Evolutionary conservation across 2,888 invertebrate genomes (phyloP).

Genomic region (Eupelmus urozonus): DNA sequence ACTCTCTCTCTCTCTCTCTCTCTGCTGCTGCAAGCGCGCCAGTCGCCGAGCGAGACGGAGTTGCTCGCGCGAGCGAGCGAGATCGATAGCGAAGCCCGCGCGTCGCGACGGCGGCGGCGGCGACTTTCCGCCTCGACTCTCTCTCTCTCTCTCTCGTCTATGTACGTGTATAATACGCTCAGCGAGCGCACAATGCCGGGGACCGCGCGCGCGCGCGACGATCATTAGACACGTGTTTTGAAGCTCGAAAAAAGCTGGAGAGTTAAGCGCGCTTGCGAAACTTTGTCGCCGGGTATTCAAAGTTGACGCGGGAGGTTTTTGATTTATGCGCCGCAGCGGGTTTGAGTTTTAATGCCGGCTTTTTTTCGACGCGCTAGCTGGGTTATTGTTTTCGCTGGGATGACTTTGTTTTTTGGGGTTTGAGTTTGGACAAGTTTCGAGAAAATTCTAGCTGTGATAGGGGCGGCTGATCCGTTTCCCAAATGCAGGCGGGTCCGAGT

Average conservation of each 20-base stretch:
- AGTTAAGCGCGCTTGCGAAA: constrained; percentile 22
- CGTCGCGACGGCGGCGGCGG: constrained; percentile 31
- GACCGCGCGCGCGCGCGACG: background rate
- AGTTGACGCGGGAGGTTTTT: constrained; percentile 34
- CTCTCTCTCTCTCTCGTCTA: constrained; percentile 10
- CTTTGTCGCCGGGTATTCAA: constrained; percentile 3
- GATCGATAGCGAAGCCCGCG: constrained; percentile 51
- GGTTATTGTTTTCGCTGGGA: background rate
- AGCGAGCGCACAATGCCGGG: background rate
- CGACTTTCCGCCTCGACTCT: constrained; percentile 48
- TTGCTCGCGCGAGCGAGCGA: constrained; percentile 32
- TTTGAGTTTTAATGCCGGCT: background rate
- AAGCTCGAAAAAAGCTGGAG: background rate
- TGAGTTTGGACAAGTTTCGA: too few relatives aligned
- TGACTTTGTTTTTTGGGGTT: background rate
- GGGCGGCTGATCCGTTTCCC: too few relatives aligned
- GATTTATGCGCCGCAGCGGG: constrained; percentile 18
- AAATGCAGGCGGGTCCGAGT: too few relatives aligned
- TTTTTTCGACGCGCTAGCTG: too few relatives aligned
- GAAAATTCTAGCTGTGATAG: too few relatives aligned
- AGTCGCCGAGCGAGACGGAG: background rate
- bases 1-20: too few relatives aligned
- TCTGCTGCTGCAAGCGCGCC: background rate
- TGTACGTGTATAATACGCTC: background rate
- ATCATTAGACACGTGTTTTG: constrained; percentile 49